A percentile compares a stretch with the other conserved stretches of the same genome.
Evolutionary conservation across 2,797 vertebrate species (phyloP).

Genomic region (Lagorchestes hirsutus): DNA sequence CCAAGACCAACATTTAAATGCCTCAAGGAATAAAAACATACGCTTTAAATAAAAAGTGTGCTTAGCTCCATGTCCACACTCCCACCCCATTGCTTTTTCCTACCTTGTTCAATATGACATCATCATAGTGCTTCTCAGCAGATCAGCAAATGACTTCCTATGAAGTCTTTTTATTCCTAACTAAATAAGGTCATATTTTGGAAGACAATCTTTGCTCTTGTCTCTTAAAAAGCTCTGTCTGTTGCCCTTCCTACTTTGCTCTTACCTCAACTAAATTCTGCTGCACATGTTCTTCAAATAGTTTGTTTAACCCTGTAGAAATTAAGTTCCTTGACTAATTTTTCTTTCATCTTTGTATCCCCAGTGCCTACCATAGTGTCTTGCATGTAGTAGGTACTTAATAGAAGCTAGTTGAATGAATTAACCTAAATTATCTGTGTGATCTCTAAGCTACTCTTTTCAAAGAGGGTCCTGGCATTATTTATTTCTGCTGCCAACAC

Average conservation of each 20-base stretch:
- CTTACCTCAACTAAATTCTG: conserved; percentile 10
- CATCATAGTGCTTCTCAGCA: neutral
- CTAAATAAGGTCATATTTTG: neutral
- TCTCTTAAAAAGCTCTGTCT: conserved; percentile 16
- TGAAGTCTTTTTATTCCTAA: conserved; percentile 21
- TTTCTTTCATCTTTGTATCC: neutral
- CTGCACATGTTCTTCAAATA: neutral
- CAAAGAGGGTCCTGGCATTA: neutral
- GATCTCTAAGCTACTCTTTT: conserved; percentile 7
- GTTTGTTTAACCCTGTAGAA: neutral
- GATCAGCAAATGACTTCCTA: accelerated
- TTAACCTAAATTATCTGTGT: conserved; percentile 9
- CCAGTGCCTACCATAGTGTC: neutral
- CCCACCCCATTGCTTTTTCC: neutral
- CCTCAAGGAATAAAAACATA: conserved; percentile 3
- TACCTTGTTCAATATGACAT: neutral
- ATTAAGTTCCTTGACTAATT: neutral
- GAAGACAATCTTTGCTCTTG: neutral
- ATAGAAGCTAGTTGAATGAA: neutral
- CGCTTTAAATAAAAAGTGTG: neutral
- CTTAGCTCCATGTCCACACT: neutral
- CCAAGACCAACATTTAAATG: neutral
- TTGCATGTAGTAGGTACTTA: neutral
- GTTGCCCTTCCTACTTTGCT: conserved; percentile 9
- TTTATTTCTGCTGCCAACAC: neutral